Evolutionary conservation across 1,140 invertebrate species (phyloP).

Genomic region (Teleogryllus occipitalis): DNA sequence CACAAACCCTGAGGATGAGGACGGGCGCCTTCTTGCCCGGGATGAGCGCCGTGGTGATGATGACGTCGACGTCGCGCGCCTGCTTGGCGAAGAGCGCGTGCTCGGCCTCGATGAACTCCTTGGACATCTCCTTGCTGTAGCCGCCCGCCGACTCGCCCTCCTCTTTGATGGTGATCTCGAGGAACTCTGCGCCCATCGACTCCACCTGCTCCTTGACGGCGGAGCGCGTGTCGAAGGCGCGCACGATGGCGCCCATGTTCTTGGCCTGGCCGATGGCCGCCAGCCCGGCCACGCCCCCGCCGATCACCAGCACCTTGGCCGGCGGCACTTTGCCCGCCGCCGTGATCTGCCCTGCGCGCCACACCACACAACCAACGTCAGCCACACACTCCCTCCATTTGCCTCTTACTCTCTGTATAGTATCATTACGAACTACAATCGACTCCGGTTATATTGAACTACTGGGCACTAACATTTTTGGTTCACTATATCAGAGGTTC

Average conservation of each 20-base stretch:
- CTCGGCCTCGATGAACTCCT: constrained; percentile 80
- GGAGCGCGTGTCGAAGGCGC: constrained; percentile 78
- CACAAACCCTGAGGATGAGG: constrained; percentile 65
- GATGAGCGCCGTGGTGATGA: constrained; percentile 82
- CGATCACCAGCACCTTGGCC: constrained; percentile 78
- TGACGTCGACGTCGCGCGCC: constrained; percentile 67
- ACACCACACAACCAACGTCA: no score
- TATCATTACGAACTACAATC: no score
- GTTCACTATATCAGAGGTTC: no score
- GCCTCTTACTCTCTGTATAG: no score
- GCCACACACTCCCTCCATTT: no score
- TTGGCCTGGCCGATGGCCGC: constrained; percentile 77
- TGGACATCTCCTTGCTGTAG: constrained; percentile 86
- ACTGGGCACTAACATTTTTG: no score
- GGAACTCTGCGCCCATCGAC: constrained; percentile 78
- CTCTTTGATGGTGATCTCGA: constrained; percentile 70
- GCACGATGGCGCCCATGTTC: constrained; percentile 81
- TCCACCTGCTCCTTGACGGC: constrained; percentile 83
- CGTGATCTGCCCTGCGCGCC: constrained; percentile 64
- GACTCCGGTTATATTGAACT: no score
- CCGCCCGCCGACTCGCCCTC: constrained; percentile 75
- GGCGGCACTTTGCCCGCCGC: constrained; percentile 79
- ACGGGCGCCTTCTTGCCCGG: constrained; percentile 80
- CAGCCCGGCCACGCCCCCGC: constrained; percentile 80
- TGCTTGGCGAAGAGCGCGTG: constrained; percentile 79